Evolutionary conservation across 2,888 invertebrate genomes (phyloP).

Genomic region (Rapana venosa): DNA sequence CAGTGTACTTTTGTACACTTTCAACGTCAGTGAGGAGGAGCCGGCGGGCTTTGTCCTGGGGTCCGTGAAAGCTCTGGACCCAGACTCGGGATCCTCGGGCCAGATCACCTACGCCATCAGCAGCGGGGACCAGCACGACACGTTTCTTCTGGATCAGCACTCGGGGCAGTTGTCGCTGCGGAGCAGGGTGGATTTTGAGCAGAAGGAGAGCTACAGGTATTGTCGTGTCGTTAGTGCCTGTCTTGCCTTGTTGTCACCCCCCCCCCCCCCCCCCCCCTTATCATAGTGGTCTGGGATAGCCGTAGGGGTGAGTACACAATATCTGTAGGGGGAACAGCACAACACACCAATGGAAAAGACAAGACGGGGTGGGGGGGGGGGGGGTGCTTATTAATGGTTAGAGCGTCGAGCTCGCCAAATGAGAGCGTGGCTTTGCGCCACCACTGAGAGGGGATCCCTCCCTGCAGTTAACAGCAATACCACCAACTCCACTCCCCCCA

Average conservation of each 20-base stretch:
- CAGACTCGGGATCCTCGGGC: constrained; percentile 54
- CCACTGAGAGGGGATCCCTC: too few species aligned
- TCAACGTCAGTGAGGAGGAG: constrained; percentile 48
- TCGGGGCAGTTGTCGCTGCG: constrained; percentile 38
- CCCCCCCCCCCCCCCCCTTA: too few species aligned
- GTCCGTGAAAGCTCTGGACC: constrained; percentile 46
- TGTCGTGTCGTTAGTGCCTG: background rate
- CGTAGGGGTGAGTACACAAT: too few species aligned
- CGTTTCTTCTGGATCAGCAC: constrained; percentile 2
- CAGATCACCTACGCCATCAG: constrained; percentile 40
- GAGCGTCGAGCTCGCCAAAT: too few species aligned
- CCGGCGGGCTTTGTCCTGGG: constrained; percentile 45
- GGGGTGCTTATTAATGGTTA: too few species aligned
- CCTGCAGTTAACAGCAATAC: too few species aligned
- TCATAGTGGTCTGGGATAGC: background rate
- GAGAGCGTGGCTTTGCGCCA: too few species aligned
- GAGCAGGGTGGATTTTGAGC: constrained; percentile 35
- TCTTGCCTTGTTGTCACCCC: background rate
- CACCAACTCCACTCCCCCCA: too few species aligned
- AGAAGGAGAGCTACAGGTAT: constrained; percentile 4
- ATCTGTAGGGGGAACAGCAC: too few species aligned
- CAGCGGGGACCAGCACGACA: constrained; percentile 23
- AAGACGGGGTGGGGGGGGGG: too few species aligned
- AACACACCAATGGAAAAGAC: too few species aligned
- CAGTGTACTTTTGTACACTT: constrained; percentile 32